Base-by-base conservation (phyloP, 1,140 invertebrate genomes). In the Drosophila punjabiensis region DNA sequence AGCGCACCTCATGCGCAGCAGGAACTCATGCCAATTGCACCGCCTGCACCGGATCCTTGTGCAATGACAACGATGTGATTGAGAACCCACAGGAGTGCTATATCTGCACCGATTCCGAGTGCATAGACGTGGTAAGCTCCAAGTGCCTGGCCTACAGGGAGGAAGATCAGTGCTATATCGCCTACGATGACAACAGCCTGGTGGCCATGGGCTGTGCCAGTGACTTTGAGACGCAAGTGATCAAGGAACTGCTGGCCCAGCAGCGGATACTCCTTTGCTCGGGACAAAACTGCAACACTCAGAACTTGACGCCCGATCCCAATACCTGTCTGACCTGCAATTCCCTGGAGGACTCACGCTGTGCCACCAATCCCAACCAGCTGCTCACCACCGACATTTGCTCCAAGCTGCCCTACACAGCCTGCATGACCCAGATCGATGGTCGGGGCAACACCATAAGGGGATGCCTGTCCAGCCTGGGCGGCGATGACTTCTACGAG, bases 351-450 rank as follows among this genome's bases (percentile, higher is more conserved):
- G 92, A 93, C 18, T 11, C 83, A 0, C 77, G 78, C 0, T 93
- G 92, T 35, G 92, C 92, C 18, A 91, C 81, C 16, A 82, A 89
- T 64, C 92, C 92, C 20, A 93, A 93, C 33, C 71, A 85, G 47
- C 52, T 93, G 28, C 9, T 45, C 1, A 48, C 68, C 18, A 80
- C 62, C 0, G 48, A 58, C 20, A 63, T 79, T 3, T 93, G 92
- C 61, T 43, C 81, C 4, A 6, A 55, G 24, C 9, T 77, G 24
- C 92, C 92, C 9, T 93, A 92, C 55, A 88, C 92, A 0, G 33
- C 88, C 45, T 93, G 92, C 43, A 79, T 83, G 4, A 88, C 82
- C 3, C 81, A 81, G 9, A 76, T 91, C 6, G 71, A 91, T 43
- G 24, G 16, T 2, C 48, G 55, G 28, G 91, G 91, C 7, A 64